phyloP scores from a whole-genome alignment of 2,113 vertebrate species.

The Sinocyclocheilus rhinocerous region DNA sequence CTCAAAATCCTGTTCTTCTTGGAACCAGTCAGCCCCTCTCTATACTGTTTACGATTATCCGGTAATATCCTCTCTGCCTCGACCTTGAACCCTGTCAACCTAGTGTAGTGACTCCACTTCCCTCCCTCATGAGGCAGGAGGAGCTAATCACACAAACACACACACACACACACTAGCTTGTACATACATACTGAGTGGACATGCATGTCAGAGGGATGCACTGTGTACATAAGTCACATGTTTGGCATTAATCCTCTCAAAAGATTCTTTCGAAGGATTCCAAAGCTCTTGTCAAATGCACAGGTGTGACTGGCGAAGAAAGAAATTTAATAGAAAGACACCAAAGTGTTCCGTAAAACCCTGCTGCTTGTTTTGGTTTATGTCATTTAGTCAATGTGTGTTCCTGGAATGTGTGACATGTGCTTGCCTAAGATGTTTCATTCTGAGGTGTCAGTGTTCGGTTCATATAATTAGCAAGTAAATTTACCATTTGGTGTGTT shows the following conservation, averaged over 20 bases:
- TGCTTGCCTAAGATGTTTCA: slow-evolving; percentile 32
- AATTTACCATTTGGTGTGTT: not conserved
- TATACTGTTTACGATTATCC: slow-evolving; percentile 65
- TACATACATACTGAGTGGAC: not conserved
- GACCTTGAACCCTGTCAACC: slow-evolving; percentile 69
- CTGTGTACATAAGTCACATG: slow-evolving; percentile 3
- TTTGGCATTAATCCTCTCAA: not conserved
- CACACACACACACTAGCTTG: not conserved
- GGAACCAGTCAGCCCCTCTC: slow-evolving; percentile 59
- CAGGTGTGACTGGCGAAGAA: not conserved
- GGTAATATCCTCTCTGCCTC: slow-evolving; percentile 63
- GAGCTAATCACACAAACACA: slow-evolving; percentile 45
- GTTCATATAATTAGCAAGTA: slow-evolving; percentile 28
- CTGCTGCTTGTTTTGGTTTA: slow-evolving; percentile 43
- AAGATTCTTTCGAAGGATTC: not conserved
- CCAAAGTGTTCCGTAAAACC: not conserved
- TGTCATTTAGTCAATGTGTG: slow-evolving; percentile 44
- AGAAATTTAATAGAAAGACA: slow-evolving; percentile 2
- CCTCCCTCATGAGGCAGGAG: slow-evolving; percentile 8
- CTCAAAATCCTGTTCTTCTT: slow-evolving; percentile 69
- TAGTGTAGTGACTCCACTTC: slow-evolving; percentile 50
- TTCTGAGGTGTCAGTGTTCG: slow-evolving; percentile 44
- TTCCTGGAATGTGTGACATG: slow-evolving; percentile 48
- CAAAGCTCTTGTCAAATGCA: not conserved
- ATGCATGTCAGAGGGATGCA: not conserved